These are phyloP conservation scores for Nymphalis urticae DNA, from an alignment of 2,888 invertebrate species.

Conservation along the genomic window DNA sequence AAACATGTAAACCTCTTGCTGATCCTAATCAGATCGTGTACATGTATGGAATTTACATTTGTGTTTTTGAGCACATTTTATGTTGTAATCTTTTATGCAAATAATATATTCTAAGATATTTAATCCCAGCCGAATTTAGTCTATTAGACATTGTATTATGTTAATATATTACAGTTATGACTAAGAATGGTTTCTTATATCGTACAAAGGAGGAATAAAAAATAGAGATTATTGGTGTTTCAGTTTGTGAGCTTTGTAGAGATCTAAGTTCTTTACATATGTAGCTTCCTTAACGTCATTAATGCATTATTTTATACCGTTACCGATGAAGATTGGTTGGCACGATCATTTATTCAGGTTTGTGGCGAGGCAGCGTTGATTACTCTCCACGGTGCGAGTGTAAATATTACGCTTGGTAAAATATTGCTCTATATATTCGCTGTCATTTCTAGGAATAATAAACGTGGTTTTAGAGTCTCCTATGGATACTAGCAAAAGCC, in stretches of 20 bases:
- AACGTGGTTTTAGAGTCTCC: constrained; percentile 26
- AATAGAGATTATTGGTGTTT: not conserved
- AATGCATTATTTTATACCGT: not conserved
- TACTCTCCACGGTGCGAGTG: constrained; percentile 28
- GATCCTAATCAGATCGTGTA: no score
- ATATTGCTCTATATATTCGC: constrained; percentile 26
- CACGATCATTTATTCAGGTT: constrained; percentile 35
- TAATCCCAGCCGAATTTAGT: no score
- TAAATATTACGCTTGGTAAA: constrained; percentile 34
- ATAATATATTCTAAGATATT: no score
- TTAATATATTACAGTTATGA: no score
- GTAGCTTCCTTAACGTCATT: not conserved
- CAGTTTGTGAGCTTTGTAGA: not conserved
- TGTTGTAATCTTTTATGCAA: no score
- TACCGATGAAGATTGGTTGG: constrained; percentile 19
- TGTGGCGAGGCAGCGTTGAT: constrained; percentile 33
- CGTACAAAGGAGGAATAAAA: not conserved
- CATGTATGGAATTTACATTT: no score
- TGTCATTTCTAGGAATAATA: constrained; percentile 34
- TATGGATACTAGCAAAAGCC: not conserved
- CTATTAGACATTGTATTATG: no score
- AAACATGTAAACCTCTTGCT: no score
- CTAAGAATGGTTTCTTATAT: no score
- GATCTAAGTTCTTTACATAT: not conserved
- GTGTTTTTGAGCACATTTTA: no score